Evolutionary conservation across 2,888 invertebrate species (phyloP).

Genomic region (Gasteruption jaculator): DNA sequence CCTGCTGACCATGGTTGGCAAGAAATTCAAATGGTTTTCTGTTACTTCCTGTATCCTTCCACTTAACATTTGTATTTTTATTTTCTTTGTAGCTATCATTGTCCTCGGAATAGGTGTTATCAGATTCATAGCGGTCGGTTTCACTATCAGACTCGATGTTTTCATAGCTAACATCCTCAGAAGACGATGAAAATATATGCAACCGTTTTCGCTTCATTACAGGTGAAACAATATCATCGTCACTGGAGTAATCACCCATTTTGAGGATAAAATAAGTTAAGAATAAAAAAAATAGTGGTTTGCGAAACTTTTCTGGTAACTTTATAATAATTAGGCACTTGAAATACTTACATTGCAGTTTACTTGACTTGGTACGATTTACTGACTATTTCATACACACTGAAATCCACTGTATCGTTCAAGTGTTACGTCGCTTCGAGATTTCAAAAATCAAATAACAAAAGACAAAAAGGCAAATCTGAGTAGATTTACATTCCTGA

Average conservation of each 20-base stretch:
- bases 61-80: conserved; percentile 10
- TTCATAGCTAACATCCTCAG: conserved; percentile 3
- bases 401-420: no score
- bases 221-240: conserved; percentile 12
- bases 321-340: conserved; percentile 10
- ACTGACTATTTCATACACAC: no score
- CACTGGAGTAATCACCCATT: conserved; percentile 10
- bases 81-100: conserved; percentile 9
- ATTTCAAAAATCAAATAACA: no score
- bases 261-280: conserved; percentile 12
- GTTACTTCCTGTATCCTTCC: conserved; percentile 8
- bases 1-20: conserved; percentile 11
- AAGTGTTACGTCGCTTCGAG: no score
- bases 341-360: conserved; percentile 11
- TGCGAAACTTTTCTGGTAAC: conserved; percentile 14
- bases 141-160: conserved; percentile 10
- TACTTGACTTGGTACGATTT: conserved; percentile 8
- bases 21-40: conserved; percentile 14
- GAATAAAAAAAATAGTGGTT: conserved; percentile 13
- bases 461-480: no score
- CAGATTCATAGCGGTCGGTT: conserved; percentile 6
- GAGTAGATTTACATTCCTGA: no score
- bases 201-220: conserved; percentile 4
- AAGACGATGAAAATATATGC: conserved; percentile 12
- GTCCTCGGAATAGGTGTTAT: conserved; percentile 11